A percentile compares a stretch with the other conserved stretches of the same genome.
Evolutionary conservation across 2,113 vertebrate genomes (phyloP).

Genomic region (Emydocephalus ijimae): DNA sequence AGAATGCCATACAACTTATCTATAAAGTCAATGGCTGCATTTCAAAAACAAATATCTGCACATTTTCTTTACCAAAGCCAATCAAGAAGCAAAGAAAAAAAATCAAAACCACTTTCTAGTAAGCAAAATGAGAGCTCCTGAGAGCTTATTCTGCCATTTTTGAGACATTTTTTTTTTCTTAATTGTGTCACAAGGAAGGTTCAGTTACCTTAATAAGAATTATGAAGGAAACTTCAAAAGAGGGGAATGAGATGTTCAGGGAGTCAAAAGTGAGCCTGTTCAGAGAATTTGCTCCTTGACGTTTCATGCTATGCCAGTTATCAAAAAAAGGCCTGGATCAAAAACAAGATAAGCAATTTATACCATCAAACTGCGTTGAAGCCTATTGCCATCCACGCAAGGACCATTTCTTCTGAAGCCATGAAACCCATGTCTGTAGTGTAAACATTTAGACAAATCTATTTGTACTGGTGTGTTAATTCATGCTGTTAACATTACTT

Average conservation of each 20-base stretch:
- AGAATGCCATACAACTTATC: too few relatives aligned
- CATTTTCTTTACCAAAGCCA: not conserved
- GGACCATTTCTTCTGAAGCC: not conserved
- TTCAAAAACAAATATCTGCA: not conserved
- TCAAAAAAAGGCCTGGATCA: not conserved
- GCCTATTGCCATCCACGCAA: not conserved
- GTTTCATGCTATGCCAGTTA: not conserved
- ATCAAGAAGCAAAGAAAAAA: not conserved
- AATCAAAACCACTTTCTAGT: not conserved
- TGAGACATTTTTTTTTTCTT: not conserved
- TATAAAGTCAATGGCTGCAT: not conserved
- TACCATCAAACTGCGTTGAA: conserved; percentile 2
- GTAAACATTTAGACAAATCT: not conserved
- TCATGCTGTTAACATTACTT: not conserved
- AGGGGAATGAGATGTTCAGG: not conserved
- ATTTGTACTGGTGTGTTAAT: not conserved
- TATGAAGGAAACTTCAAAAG: not conserved
- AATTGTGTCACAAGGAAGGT: conserved; percentile 12
- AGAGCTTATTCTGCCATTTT: not conserved
- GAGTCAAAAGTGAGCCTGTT: conserved; percentile 5
- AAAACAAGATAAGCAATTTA: not conserved
- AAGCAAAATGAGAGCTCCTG: not conserved
- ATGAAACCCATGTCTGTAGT: not conserved
- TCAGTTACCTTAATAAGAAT: not conserved
- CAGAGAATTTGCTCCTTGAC: conserved; percentile 14